Evolutionary conservation across 30 jellyfish, hydroid and myxozoan genomes (phyloP).

Genomic region (Nemopilema nomurai): DNA sequence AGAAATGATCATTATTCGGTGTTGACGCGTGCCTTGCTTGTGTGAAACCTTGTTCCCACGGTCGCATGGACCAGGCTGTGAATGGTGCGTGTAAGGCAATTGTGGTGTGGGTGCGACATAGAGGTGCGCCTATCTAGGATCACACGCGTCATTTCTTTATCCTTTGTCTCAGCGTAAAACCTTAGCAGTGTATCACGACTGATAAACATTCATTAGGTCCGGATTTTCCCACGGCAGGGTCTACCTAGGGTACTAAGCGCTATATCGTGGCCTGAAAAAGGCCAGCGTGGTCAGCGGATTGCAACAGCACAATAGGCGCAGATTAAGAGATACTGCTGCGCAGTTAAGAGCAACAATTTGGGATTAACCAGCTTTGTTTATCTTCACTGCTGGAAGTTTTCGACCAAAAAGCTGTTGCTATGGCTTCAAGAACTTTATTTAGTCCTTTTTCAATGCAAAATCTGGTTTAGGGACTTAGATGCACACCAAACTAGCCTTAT

Average conservation of each 20-base stretch:
- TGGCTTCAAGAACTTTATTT: background rate
- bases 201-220: slow-evolving; percentile 15
- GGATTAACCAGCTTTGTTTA: slow-evolving; percentile 19
- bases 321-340: slow-evolving; percentile 36
- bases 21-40: slow-evolving; percentile 44
- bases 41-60: slow-evolving; percentile 60
- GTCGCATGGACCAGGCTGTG: slow-evolving; percentile 64
- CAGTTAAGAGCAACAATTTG: slow-evolving; percentile 13
- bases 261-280: slow-evolving; percentile 60
- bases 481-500: too few relatives aligned
- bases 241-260: slow-evolving; percentile 36
- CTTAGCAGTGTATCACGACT: slow-evolving; percentile 31
- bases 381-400: slow-evolving; percentile 22
- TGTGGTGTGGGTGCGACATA: slow-evolving; percentile 32
- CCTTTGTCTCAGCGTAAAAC: slow-evolving; percentile 8
- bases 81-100: slow-evolving; percentile 12
- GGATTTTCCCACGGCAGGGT: slow-evolving; percentile 61
- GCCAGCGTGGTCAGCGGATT: slow-evolving; percentile 84
- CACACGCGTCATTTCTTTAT: slow-evolving; percentile 47
- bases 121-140: slow-evolving; percentile 18
- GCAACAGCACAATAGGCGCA: slow-evolving; percentile 36
- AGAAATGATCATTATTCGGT: slow-evolving; percentile 1
- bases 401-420: background rate
- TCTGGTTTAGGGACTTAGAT: too few relatives aligned
- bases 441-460: too few relatives aligned